Conservation (phyloP, 2,888 invertebrate species). For the Tetranychus truncatus region DNA sequence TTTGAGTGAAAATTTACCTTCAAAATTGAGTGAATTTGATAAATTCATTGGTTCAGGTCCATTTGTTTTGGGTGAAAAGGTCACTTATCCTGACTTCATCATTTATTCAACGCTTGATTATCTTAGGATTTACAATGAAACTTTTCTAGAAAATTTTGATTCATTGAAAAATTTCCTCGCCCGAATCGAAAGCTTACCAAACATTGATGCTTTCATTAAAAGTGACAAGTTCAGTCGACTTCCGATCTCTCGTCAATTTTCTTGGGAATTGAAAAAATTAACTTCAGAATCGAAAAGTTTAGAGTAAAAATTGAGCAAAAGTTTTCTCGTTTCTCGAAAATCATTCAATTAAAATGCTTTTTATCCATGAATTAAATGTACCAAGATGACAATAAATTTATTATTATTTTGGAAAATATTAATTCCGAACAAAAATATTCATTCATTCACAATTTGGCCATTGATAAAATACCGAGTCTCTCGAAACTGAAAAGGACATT, state of each 20-base stretch:
- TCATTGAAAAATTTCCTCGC: not conserved
- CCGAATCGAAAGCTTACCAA: not conserved
- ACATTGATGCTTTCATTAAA: constrained; percentile 1
- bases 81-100: constrained; percentile 10
- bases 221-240: constrained; percentile 2
- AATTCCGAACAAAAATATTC: too few species aligned
- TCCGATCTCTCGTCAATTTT: not conserved
- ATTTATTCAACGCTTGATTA: not conserved
- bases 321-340: not conserved
- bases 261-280: not conserved
- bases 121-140: not conserved
- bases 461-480: too few species aligned
- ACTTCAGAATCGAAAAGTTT: not conserved
- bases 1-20: not conserved
- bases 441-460: too few species aligned
- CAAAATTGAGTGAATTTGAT: not conserved
- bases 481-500: too few species aligned
- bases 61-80: constrained; percentile 3
- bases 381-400: too few species aligned
- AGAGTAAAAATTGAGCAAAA: too few species aligned
- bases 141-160: not conserved
- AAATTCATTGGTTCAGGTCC: constrained; percentile 5
- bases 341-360: not conserved
- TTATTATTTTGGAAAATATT: too few species aligned
- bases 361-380: not conserved